Evolutionary conservation across 64 coral and sea anemone genomes (phyloP), one percentile per base, ranked within the genome.

Genomic region (Orbicella faveolata): DNA sequence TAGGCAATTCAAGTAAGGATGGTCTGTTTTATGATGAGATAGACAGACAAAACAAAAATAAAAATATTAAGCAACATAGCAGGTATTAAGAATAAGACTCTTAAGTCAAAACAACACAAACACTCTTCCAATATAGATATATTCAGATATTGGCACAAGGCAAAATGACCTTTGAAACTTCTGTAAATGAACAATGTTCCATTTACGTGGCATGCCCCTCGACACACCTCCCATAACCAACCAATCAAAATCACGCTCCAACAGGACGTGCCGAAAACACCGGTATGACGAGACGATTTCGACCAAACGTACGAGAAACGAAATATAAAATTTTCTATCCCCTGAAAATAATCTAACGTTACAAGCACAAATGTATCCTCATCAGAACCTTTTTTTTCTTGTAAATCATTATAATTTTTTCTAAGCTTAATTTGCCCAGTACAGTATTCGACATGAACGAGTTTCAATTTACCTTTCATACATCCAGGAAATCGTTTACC

Each of bases 401-500:
- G 55, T 10, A 59, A 59, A 59, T 59, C 9, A 14, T 9, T 12
- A 12, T 16, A 59, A 15, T 59, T 16, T 59, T 59, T 59, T 16
- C 55, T 59, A 59, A 70, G 21, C 67, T 26, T 70, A 54, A 13
- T 35, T 15, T 80, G 1, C 34, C 4, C 11, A 84, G 44, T 48
- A 48, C 44, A 48, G 44, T 6, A 48, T 14, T 59, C 11, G 55
- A 59, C 15, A 15, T 67, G 13, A 36, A 63, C 4, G 5, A 39
- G 57, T 17, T 21, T n/a, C 23, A 62, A 66, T 54, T 35, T 87
- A 97, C 95, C 95, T 97, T 97, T 97, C 95, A 97, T 97, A n/a
- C 95, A 97, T 12, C 92, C 95, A 78, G 95, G 95, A 97, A 97
- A 97, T 89, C 88, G 90, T 23, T 97, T 92, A 68, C 78, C 89